A percentile compares a stretch with the other conserved stretches of the same genome.
Evolutionary conservation across 2,888 invertebrate genomes (phyloP).

Genomic region (Linnaemya tessellans): DNA sequence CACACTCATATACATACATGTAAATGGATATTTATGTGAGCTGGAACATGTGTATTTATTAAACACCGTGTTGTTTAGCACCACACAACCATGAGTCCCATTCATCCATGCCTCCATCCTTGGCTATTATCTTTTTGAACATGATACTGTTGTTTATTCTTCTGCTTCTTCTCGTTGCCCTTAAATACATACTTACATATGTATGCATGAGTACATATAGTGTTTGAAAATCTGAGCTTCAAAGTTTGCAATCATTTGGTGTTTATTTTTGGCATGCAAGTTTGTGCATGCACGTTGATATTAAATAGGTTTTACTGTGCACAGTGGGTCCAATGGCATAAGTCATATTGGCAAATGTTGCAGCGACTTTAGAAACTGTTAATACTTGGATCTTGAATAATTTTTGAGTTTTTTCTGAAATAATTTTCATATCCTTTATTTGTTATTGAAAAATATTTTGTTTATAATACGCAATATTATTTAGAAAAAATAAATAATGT

Average conservation of each 20-base stretch:
- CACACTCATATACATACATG: not conserved
- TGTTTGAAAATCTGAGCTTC: slow-evolving; percentile 6
- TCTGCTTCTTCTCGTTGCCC: not conserved
- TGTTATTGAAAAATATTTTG: no score
- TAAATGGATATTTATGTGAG: not conserved
- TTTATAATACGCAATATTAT: no score
- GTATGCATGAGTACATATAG: not conserved
- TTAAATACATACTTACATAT: not conserved
- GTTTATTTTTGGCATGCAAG: not conserved
- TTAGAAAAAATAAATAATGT: no score
- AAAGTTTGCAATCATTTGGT: slow-evolving; percentile 17
- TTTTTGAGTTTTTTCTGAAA: not conserved
- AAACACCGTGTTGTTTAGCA: slow-evolving; percentile 70
- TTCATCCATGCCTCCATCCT: not conserved
- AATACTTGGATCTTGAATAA: not conserved
- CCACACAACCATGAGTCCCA: slow-evolving; percentile 43
- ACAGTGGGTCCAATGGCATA: not conserved
- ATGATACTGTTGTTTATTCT: slow-evolving; percentile 10
- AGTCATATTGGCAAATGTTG: not conserved
- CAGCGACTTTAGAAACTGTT: not conserved
- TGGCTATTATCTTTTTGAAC: slow-evolving; percentile 13
- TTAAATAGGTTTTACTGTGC: no score
- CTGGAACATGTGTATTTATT: slow-evolving; percentile 62
- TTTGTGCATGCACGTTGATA: not conserved
- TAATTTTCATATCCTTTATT: no score